These are phyloP conservation scores for Hippocampus zosterae DNA, from an alignment of 2,113 vertebrate genomes.

Conservation along the genomic window DNA sequence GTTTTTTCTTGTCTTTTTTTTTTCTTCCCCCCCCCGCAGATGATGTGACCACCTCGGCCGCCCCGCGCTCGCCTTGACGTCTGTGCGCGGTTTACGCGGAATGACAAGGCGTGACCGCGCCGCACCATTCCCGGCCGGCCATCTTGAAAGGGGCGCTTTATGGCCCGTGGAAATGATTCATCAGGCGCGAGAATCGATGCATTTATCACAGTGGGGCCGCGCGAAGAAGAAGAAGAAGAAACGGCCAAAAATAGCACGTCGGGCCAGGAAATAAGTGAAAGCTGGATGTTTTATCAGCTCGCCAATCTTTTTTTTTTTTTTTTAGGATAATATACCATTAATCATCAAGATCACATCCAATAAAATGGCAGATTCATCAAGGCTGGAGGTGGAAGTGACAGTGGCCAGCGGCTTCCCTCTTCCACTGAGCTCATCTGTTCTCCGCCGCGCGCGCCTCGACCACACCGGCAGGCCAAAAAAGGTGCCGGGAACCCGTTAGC, in stretches of 20 bases:
- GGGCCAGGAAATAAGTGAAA: slow-evolving; percentile 49
- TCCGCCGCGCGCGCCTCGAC: too few species aligned
- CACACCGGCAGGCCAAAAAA: too few species aligned
- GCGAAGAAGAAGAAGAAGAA: slow-evolving; percentile 30
- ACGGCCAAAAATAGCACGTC: slow-evolving; percentile 37
- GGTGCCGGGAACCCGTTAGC: too few species aligned
- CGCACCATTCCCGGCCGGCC: background rate
- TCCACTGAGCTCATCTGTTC: slow-evolving; percentile 61
- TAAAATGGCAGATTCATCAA: slow-evolving; percentile 62
- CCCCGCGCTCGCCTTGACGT: too few species aligned
- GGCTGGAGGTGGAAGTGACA: slow-evolving; percentile 54
- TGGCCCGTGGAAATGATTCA: slow-evolving; percentile 19
- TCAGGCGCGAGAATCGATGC: slow-evolving; percentile 5
- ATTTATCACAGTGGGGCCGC: slow-evolving; percentile 13
- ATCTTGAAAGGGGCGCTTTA: background rate
- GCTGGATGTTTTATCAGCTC: slow-evolving; percentile 52
- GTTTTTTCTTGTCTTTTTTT: background rate
- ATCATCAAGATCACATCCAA: slow-evolving; percentile 66
- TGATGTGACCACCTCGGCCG: background rate
- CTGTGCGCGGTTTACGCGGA: background rate
- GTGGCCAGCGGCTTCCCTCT: slow-evolving; percentile 62
- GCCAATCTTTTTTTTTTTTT: slow-evolving; percentile 18
- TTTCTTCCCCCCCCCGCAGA: background rate
- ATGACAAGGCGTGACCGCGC: slow-evolving; percentile 3
- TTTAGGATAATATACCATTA: slow-evolving; percentile 58